Conservation (phyloP, 1,140 invertebrate species). For the Homarus americanus region DNA sequence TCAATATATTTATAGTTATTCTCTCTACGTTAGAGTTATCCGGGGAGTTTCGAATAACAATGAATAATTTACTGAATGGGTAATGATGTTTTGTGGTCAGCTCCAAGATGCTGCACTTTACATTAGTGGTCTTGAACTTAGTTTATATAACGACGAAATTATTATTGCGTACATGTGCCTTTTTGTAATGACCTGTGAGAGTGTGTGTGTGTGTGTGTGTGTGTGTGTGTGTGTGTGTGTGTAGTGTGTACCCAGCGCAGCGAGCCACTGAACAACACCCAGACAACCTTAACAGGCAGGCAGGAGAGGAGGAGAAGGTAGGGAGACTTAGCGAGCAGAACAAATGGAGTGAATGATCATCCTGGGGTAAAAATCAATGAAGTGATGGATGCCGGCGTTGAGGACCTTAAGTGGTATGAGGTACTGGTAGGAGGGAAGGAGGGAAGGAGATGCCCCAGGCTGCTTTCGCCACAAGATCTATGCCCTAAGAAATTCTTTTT, state of each 20-base stretch:
- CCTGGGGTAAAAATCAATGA: background rate
- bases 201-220: background rate
- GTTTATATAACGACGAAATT: too few species aligned
- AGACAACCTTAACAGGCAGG: background rate
- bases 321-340: background rate
- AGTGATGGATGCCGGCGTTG: conserved; percentile 7
- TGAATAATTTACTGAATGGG: too few species aligned
- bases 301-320: background rate
- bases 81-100: too few species aligned
- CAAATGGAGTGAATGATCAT: conserved; percentile 23
- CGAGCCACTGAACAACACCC: too few species aligned
- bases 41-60: too few species aligned
- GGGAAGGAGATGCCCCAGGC: background rate
- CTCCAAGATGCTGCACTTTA: too few species aligned
- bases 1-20: too few species aligned
- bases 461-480: background rate
- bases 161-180: background rate
- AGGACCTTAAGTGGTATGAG: background rate
- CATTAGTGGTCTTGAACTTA: too few species aligned
- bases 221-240: background rate
- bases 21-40: too few species aligned
- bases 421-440: background rate
- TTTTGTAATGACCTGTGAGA: background rate
- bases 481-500: background rate
- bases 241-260: background rate